Evolutionary conservation across 2,888 invertebrate genomes (phyloP), one percentile per base, ranked within the genome.

Genomic region (Lasioglossum figueresi): DNA sequence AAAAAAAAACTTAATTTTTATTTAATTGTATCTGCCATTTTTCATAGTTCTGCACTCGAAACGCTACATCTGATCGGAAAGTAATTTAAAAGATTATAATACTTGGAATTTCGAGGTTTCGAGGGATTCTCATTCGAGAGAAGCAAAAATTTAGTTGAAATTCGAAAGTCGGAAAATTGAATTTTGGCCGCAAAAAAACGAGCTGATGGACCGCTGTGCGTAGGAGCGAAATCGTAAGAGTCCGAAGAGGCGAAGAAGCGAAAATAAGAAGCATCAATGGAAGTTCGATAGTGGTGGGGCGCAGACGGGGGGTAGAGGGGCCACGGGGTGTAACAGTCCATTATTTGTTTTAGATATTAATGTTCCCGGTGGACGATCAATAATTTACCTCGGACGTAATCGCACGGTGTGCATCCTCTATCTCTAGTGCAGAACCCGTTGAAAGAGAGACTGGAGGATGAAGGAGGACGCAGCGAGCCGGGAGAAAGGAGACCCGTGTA

Each of bases 321-420:
- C 83, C 76, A 72, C 59, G 77, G 83, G 87, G 68, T 83, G 82
- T 78, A 88, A 86, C 86, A 90, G 85, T 91, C 84, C 89, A 91
- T 93, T 93, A 93, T 92, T 93, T 93, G 92, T 92, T 91, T 92
- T 91, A 91, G 90, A 92, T 92, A 94, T 93, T 92, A 94, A 94
- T 94, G 92, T 91, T 91, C 91, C 90, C 88, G 87, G 88, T 86
- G 89, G 90, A 92, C 91, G 91, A 94, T 93, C 93, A 91, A 93
- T 94, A 94, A 94, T 92, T 94, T 92, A 93, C 89, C 80, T 88
- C 75, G 87, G 89, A 91, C 91, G 92, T 93, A 94, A 94, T 94
- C 92, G 92, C 90, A 92, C 90, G 90, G 92, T 90, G 86, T 81
- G 88, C 83, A 90, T 88, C 82, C 91, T 89, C 88, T 90, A 88